phyloP scores from a whole-genome alignment of 2,888 invertebrate genomes.

The Plemyria rubiginata region DNA sequence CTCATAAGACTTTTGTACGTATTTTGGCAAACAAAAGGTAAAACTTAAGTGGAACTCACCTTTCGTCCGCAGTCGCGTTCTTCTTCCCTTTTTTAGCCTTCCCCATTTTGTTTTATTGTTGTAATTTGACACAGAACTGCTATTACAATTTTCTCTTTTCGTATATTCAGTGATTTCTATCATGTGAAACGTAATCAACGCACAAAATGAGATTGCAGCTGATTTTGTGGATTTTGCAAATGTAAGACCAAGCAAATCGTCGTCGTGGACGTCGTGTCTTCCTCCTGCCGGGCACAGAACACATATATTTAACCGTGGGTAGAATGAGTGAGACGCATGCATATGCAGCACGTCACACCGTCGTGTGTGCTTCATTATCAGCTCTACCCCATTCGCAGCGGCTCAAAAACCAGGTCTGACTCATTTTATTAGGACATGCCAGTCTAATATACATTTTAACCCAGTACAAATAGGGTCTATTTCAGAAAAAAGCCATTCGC shows the following conservation, averaged over 20 bases:
- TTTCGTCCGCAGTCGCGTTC: conserved; percentile 89
- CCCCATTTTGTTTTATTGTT: conserved; percentile 84
- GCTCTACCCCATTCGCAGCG: too few species aligned
- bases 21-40: conserved; percentile 44
- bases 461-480: too few species aligned
- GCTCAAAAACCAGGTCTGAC: too few species aligned
- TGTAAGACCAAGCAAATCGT: conserved; percentile 59
- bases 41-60: conserved; percentile 84
- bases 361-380: too few species aligned
- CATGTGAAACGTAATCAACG: conserved; percentile 79
- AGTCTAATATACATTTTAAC: too few species aligned
- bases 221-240: conserved; percentile 43
- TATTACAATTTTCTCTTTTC: conserved; percentile 65
- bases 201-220: conserved; percentile 64
- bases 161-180: conserved; percentile 75
- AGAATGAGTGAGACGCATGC: too few species aligned
- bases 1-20: conserved; percentile 33
- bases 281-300: conserved; percentile 34
- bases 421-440: too few species aligned
- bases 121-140: conserved; percentile 77
- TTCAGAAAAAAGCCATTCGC: too few species aligned
- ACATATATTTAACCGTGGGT: too few species aligned
- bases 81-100: conserved; percentile 94
- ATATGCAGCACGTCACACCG: too few species aligned
- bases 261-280: too few species aligned